phyloP scores from a whole-genome alignment of 1,140 invertebrate species.

The Ruditapes philippinarum region DNA sequence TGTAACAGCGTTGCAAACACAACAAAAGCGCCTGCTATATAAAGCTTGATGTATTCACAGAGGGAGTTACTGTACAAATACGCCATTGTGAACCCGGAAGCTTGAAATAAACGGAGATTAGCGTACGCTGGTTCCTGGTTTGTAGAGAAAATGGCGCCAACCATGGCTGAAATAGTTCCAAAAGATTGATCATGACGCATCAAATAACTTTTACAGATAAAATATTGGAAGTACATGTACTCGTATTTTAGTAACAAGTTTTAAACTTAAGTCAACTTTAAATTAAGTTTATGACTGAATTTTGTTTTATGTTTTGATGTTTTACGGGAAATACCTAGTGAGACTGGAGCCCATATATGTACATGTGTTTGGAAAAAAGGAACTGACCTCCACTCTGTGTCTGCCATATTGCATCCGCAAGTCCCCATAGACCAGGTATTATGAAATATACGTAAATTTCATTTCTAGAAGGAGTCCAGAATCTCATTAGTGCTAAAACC shows the following conservation, averaged over 20 bases:
- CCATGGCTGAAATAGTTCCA: constrained; percentile 67
- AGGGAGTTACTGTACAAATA: constrained; percentile 74
- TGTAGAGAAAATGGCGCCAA: constrained; percentile 73
- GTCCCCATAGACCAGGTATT: constrained; percentile 97
- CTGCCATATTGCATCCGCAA: constrained; percentile 98
- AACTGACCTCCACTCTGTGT: constrained; percentile 96
- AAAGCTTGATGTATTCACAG: constrained; percentile 74
- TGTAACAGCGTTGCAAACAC: constrained; percentile 70
- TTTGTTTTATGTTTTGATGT: too few species aligned
- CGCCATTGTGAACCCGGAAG: constrained; percentile 74
- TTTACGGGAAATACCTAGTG: too few species aligned
- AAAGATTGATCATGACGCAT: too few species aligned
- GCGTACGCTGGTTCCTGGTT: constrained; percentile 78
- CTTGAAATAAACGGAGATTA: constrained; percentile 75
- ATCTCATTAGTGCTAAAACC: constrained; percentile 70
- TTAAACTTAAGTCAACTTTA: too few species aligned
- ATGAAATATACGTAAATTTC: constrained; percentile 94
- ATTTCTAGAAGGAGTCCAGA: constrained; percentile 93
- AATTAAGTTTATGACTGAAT: too few species aligned
- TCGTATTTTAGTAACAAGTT: too few species aligned
- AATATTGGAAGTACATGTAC: too few species aligned
- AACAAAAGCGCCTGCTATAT: constrained; percentile 66
- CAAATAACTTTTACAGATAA: too few species aligned
- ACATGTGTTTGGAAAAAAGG: neutral
- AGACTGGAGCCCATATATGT: too few species aligned